These are phyloP conservation scores for Corythaeola cristata DNA, from an alignment of 2,113 vertebrate species.

Conservation along the genomic window DNA sequence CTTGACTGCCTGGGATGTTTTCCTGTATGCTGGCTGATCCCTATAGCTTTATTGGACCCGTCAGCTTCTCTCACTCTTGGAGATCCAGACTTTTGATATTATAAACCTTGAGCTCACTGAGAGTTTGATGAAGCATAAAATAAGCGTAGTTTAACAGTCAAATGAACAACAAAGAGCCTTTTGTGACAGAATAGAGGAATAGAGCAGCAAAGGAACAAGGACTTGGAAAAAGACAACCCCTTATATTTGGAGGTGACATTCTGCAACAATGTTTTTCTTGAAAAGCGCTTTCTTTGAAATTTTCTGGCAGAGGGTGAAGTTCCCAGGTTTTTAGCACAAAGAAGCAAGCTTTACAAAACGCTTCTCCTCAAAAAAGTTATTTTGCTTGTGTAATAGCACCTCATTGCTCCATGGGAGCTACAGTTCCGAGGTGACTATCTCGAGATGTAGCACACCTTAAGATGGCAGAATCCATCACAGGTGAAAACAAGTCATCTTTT, in stretches of 20 bases:
- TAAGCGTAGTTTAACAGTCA: constrained; percentile 27
- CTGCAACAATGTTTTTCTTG: background rate
- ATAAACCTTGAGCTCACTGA: constrained; percentile 28
- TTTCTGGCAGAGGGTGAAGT: background rate
- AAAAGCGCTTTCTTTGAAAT: constrained; percentile 5
- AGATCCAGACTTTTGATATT: background rate
- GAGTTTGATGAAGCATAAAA: constrained; percentile 42
- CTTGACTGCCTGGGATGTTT: background rate
- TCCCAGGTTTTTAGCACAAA: background rate
- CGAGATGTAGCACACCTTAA: background rate
- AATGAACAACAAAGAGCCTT: constrained; percentile 43
- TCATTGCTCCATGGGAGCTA: background rate
- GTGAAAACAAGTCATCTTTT: background rate
- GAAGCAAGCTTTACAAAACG: background rate
- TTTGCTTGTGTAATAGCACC: background rate
- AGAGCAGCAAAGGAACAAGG: background rate
- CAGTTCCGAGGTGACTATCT: background rate
- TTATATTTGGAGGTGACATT: background rate
- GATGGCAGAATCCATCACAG: background rate
- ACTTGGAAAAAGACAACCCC: background rate
- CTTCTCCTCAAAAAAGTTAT: background rate
- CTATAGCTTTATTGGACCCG: background rate
- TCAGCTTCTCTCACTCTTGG: background rate
- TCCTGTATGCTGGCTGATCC: background rate
- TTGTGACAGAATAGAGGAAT: background rate